Conservation (phyloP, 2,888 invertebrate genomes). For the Cataglyphis albicans region DNA sequence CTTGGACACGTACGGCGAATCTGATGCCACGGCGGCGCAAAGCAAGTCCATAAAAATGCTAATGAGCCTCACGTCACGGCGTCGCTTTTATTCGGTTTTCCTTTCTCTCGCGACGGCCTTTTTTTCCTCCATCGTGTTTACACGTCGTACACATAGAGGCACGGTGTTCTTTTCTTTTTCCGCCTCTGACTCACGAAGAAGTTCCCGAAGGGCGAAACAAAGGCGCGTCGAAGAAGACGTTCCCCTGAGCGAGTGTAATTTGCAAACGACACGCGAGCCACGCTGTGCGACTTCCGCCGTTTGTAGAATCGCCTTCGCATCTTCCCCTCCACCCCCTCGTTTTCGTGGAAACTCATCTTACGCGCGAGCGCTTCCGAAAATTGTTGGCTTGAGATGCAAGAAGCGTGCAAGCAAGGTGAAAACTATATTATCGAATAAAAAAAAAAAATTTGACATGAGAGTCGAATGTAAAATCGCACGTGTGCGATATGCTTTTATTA, state of each 20-base stretch:
- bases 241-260: slow-evolving; percentile 59
- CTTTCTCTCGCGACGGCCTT: slow-evolving; percentile 44
- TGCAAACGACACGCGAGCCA: slow-evolving; percentile 74
- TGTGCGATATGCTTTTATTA: slow-evolving; percentile 23
- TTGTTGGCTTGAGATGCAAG: slow-evolving; percentile 10
- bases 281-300: slow-evolving; percentile 63
- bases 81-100: slow-evolving; percentile 50
- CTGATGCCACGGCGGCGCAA: slow-evolving; percentile 1
- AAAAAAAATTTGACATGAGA: neutral
- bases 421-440: slow-evolving; percentile 23
- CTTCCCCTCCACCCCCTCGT: neutral
- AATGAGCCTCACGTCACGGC: slow-evolving; percentile 32
- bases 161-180: slow-evolving; percentile 42
- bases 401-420: neutral
- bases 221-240: slow-evolving; percentile 62
- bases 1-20: neutral
- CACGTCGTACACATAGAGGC: neutral
- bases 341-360: slow-evolving; percentile 42
- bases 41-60: slow-evolving; percentile 46
- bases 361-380: slow-evolving; percentile 22
- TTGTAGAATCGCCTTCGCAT: slow-evolving; percentile 42
- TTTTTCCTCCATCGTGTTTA: neutral
- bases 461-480: slow-evolving; percentile 18
- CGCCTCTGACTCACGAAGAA: slow-evolving; percentile 52
- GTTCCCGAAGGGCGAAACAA: slow-evolving; percentile 66